A percentile compares a stretch with the other conserved stretches of the same genome.
These are phyloP conservation scores for Chinchilla lanigera DNA, from an alignment of 2,113 vertebrate genomes.

Conservation along the genomic window DNA sequence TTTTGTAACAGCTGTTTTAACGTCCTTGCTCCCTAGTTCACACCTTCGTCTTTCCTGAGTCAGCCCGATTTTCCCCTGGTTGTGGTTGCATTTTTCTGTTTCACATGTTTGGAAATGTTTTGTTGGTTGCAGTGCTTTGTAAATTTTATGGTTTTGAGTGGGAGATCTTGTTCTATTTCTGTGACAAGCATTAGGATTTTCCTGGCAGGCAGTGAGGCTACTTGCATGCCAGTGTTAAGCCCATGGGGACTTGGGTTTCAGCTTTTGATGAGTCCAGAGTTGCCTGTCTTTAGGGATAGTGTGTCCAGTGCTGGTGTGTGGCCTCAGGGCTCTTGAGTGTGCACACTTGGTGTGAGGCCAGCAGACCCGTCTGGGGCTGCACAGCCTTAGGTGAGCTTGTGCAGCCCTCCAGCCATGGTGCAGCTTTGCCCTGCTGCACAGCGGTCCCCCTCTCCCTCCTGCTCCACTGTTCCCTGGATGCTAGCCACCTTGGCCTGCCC, in stretches of 20 bases:
- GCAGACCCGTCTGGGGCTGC: not conserved
- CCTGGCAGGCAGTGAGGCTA: not conserved
- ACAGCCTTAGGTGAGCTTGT: not conserved
- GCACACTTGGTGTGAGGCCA: not conserved
- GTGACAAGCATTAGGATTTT: not conserved
- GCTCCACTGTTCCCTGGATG: accelerated
- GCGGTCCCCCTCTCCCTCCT: too few species aligned
- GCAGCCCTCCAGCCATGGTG: accelerated
- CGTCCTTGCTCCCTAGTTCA: not conserved
- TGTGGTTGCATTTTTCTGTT: not conserved
- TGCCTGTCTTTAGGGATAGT: not conserved
- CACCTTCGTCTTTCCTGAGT: not conserved
- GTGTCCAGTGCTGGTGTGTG: not conserved
- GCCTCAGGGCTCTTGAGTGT: too few species aligned
- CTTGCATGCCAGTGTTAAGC: not conserved
- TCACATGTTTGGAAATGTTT: not conserved
- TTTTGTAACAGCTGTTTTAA: not conserved
- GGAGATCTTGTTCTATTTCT: not conserved
- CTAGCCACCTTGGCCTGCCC: not conserved
- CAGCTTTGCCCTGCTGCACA: too few species aligned
- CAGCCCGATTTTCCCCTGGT: not conserved
- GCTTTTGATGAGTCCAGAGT: not conserved
- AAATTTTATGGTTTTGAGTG: not conserved
- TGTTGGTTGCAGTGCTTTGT: not conserved
- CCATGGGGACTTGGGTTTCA: not conserved